Evolutionary conservation across 1,140 invertebrate species (phyloP), one percentile per base, ranked within the genome.

Genomic region (Micrasema longulum): DNA sequence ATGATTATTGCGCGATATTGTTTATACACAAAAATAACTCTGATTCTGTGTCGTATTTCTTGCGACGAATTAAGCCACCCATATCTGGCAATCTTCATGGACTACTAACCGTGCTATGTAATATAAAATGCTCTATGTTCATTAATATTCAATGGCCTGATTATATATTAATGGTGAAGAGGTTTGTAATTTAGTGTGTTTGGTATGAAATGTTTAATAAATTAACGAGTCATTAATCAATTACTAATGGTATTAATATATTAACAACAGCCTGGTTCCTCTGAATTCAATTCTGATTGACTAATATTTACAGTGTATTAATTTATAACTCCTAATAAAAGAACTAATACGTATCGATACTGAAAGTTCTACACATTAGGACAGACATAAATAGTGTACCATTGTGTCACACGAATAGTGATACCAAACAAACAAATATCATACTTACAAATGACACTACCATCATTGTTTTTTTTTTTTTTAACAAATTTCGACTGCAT

Each of bases 371-470:
- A 4, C 7, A 7, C 26, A 31, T 31, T 31, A 31, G 26, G 26
- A 31, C 3, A 7, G 26, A 31, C 2, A n/a, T n/a, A n/a, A n/a
- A n/a, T n/a, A n/a, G n/a, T n/a, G n/a, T n/a, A 31, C 2, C 26
- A 4, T 31, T 4, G 26, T 31, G 7, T 31, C 11, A 18, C 47
- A 48, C 18, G 10, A 18, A 48, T 20, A 1, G 12, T 20, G 14
- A 11, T 43, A 48, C 45, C 18, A 41, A 60, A 36, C 55, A 18
- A 60, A 41, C 35, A 18, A 60, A 52, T 23, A 23, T 23, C 10
- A 60, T 60, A 60, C 55, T 60, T 60, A 60, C 55, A 60, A 60
- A 35, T 60, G 55, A 60, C 55, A 60, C 55, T 38, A 64, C 36
- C 45, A 50, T 63, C 23, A 23, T 48, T 53, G 41, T 38, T 36